Evolutionary conservation across 2,888 invertebrate genomes (phyloP).

Genomic region (Chrysina gloriosa): DNA sequence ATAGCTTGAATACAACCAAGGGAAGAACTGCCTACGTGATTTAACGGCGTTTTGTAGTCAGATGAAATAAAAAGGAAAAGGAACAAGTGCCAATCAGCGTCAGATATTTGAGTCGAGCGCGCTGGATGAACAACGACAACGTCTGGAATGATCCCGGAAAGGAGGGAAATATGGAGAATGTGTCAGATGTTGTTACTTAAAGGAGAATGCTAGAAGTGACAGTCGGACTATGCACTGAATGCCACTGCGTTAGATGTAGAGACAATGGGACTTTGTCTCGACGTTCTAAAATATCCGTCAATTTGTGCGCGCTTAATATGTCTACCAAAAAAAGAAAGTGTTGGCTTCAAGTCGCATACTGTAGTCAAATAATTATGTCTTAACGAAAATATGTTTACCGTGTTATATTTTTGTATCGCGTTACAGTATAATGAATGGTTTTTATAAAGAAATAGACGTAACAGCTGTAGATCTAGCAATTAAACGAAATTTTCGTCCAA

Average conservation of each 20-base stretch:
- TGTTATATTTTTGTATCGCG: too few species aligned
- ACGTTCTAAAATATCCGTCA: slow-evolving; percentile 38
- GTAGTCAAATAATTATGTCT: not conserved
- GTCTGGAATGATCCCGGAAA: slow-evolving; percentile 62
- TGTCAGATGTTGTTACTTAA: slow-evolving; percentile 63
- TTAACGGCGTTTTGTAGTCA: slow-evolving; percentile 49
- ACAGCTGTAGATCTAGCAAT: too few species aligned
- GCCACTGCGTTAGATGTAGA: slow-evolving; percentile 52
- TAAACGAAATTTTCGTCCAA: too few species aligned
- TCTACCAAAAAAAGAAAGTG: not conserved
- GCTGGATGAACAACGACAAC: slow-evolving; percentile 64
- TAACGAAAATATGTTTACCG: too few species aligned
- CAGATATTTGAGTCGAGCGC: slow-evolving; percentile 60
- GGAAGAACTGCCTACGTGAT: slow-evolving; percentile 40
- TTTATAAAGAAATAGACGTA: too few species aligned
- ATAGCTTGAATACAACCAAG: too few species aligned
- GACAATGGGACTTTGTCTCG: slow-evolving; percentile 51
- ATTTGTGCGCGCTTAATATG: slow-evolving; percentile 24
- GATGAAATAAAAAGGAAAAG: slow-evolving; percentile 46
- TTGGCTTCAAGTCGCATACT: not conserved
- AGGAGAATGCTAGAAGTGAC: slow-evolving; percentile 60
- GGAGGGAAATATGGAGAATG: slow-evolving; percentile 61
- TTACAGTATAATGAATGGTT: too few species aligned
- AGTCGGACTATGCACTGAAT: slow-evolving; percentile 48
- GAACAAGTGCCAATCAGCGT: slow-evolving; percentile 62